These are phyloP conservation scores for Tachyglossus aculeatus DNA, from an alignment of 2,797 vertebrate genomes.

Conservation along the genomic window DNA sequence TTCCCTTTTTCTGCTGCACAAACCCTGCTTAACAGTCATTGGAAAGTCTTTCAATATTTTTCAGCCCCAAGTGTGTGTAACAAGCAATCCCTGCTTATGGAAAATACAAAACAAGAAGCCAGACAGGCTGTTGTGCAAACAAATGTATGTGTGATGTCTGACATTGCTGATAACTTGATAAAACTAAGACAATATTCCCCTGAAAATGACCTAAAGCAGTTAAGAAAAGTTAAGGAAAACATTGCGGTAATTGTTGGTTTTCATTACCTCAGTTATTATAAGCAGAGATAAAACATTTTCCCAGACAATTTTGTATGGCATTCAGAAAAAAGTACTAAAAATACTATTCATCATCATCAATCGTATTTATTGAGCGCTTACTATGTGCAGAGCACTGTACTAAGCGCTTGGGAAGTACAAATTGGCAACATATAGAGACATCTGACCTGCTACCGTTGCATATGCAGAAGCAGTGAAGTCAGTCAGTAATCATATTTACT, in stretches of 20 bases:
- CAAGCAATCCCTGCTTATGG: slow-evolving; percentile 27
- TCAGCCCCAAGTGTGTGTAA: slow-evolving; percentile 20
- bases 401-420: no score
- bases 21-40: slow-evolving; percentile 15
- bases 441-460: not conserved
- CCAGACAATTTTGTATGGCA: slow-evolving; percentile 1
- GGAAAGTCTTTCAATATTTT: slow-evolving; percentile 48
- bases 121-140: slow-evolving; percentile 7
- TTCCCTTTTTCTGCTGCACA: slow-evolving; percentile 43
- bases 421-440: no score
- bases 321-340: not conserved
- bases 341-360: not conserved
- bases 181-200: not conserved
- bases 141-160: slow-evolving; percentile 8
- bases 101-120: slow-evolving; percentile 38
- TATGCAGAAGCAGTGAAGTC: not conserved
- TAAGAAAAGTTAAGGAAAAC: not conserved
- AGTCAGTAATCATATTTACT: no score
- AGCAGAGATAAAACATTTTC: not conserved
- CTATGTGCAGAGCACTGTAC: no score
- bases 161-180: not conserved
- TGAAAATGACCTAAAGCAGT: not conserved
- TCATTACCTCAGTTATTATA: slow-evolving; percentile 3
- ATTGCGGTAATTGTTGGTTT: not conserved
- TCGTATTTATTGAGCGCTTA: no score